Evolutionary conservation across 2,888 invertebrate species (phyloP).

Genomic region (Idaea dimidiata): DNA sequence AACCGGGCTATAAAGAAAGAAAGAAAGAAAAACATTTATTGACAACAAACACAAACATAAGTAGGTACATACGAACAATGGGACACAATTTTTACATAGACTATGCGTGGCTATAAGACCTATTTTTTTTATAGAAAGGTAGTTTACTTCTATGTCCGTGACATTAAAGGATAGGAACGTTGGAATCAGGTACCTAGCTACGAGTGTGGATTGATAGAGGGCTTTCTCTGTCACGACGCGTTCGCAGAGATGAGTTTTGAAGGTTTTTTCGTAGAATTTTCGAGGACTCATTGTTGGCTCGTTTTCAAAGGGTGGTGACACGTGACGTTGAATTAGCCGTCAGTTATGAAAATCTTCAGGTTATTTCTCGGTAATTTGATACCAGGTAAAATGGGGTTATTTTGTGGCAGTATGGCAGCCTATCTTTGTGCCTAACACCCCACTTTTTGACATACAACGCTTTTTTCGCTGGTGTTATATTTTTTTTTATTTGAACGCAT

Average conservation of each 20-base stretch:
- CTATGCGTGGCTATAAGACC: too few relatives aligned
- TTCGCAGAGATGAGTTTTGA: conserved; percentile 54
- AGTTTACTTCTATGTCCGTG: conserved; percentile 24
- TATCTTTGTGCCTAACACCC: too few relatives aligned
- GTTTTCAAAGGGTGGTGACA: conserved; percentile 42
- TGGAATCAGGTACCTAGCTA: conserved; percentile 56
- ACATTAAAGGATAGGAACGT: conserved; percentile 58
- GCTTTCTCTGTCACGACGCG: conserved; percentile 66
- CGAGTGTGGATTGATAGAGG: conserved; percentile 62
- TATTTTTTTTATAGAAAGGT: neutral
- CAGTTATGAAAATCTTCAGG: conserved; percentile 23
- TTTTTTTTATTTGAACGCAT: too few relatives aligned
- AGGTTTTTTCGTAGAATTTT: conserved; percentile 51
- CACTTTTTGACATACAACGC: too few relatives aligned
- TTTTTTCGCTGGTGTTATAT: too few relatives aligned
- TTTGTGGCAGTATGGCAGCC: too few relatives aligned
- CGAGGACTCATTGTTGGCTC: conserved; percentile 45
- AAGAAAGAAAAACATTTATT: too few relatives aligned
- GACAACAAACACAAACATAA: too few relatives aligned
- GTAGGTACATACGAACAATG: too few relatives aligned
- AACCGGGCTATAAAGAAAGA: too few relatives aligned
- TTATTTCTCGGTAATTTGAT: conserved; percentile 18
- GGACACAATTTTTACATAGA: too few relatives aligned
- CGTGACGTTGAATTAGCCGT: conserved; percentile 38
- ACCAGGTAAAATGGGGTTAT: too few relatives aligned